A percentile compares a stretch with the other conserved stretches of the same genome.
Conservation (phyloP, 2,113 vertebrate species). For the Lethenteron reissneri region DNA sequence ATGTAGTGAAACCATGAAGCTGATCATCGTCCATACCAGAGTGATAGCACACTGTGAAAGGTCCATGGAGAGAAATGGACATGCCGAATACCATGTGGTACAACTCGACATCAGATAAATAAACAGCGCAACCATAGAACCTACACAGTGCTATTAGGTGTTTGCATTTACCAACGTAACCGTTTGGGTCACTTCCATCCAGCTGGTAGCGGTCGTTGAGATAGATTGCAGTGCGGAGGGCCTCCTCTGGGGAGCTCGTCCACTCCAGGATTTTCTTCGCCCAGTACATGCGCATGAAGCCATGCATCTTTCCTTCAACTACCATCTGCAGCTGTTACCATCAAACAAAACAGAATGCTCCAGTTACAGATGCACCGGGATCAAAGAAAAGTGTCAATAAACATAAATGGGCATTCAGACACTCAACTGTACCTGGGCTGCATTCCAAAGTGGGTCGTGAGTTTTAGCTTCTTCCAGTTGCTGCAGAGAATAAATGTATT, state of each 20-base stretch:
- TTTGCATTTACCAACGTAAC: constrained; percentile 32
- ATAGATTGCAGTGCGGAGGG: constrained; percentile 41
- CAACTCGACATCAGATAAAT: too few relatives aligned
- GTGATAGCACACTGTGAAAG: too few relatives aligned
- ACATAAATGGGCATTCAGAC: background rate
- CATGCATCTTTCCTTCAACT: constrained; percentile 54
- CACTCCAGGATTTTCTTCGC: constrained; percentile 80
- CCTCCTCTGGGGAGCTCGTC: constrained; percentile 45
- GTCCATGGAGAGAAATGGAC: too few relatives aligned
- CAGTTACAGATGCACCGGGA: background rate
- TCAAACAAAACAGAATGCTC: background rate
- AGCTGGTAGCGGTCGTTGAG: constrained; percentile 44
- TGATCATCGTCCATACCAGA: too few relatives aligned
- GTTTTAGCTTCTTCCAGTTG: constrained; percentile 41
- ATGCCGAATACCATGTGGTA: too few relatives aligned
- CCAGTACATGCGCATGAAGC: constrained; percentile 70
- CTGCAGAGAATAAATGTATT: constrained; percentile 27
- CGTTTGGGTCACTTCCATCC: constrained; percentile 45
- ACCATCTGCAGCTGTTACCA: constrained; percentile 35
- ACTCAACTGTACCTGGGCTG: constrained; percentile 32
- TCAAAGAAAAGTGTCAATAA: background rate
- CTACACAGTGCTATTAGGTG: background rate
- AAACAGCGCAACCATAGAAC: too few relatives aligned
- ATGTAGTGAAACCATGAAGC: too few relatives aligned
- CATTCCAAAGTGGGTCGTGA: constrained; percentile 48